Percentiles rank a stretch among this genome's conserved stretches.
Evolutionary conservation across 2,113 vertebrate genomes (phyloP).

Genomic region (Tenrec ecaudatus): DNA sequence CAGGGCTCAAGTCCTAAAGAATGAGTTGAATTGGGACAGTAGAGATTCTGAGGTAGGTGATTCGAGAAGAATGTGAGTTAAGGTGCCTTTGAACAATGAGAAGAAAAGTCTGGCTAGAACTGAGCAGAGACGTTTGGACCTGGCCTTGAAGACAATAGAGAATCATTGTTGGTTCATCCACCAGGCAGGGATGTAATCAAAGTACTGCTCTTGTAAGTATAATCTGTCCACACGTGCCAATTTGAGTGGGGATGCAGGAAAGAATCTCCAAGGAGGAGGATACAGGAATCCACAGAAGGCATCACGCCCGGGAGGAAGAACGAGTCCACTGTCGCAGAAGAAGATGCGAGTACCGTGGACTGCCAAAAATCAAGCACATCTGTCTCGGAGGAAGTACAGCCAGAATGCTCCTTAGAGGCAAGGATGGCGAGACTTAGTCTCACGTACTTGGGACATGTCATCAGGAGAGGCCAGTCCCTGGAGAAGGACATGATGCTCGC

Average conservation of each 20-base stretch:
- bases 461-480: too few relatives aligned
- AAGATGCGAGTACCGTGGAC: too few relatives aligned
- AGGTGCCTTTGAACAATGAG: neutral
- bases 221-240: neutral
- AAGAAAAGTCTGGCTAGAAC: neutral
- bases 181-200: neutral
- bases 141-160: neutral
- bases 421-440: too few relatives aligned
- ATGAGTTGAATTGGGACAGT: neutral
- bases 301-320: too few relatives aligned
- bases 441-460: too few relatives aligned
- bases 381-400: too few relatives aligned
- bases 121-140: neutral
- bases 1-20: neutral
- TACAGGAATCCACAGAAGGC: neutral
- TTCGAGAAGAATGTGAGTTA: neutral
- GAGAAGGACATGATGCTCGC: too few relatives aligned
- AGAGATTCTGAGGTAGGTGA: neutral
- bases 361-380: too few relatives aligned
- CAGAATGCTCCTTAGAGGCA: too few relatives aligned
- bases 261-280: neutral
- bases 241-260: neutral
- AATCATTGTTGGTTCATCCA: conserved; percentile 1
- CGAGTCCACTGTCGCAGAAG: too few relatives aligned
- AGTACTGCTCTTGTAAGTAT: neutral